Base-by-base conservation (phyloP, 2,888 invertebrate genomes). In the Folsomia candida region DNA sequence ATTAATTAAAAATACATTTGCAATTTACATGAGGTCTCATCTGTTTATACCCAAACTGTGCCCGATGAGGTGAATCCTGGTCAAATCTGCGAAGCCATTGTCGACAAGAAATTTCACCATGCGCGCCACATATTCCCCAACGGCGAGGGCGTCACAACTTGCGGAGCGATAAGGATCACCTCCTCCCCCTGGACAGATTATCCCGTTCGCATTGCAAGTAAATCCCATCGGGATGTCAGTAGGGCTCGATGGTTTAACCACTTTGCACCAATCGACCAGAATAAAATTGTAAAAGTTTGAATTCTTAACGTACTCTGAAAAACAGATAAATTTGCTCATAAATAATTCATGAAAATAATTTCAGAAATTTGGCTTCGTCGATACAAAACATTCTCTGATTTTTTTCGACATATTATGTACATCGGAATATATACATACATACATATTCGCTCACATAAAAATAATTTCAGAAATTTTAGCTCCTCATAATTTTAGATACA, bases 41-140 rank as follows among this genome's bases (percentile, higher is more conserved):
- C n/a, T n/a, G n/a, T n/a, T n/a, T n/a, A n/a, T 22, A 57, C 57
- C 57, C 20, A 57, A 22, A n/a, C 57, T 57, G 57, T 57, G 57
- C 4, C 57, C 57, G 6, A 22, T 57, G 4, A 57, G n/a, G 57
- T 57, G 57, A n/a, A 57, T 20, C 22, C 4, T 57, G 4, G 6
- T n/a, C 6, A 9, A 6, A 4, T 9, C 6, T 4, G 24, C 57
- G n/a, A 20, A 57, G 24, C n/a, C 57, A 6, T 20, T 20, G 57
- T 57, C 22, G n/a, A 57, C n/a, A 22, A 57, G 57, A 4, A 57
- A 9, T 57, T n/a, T 20, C n/a, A 57, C 4, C 9, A 57, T 9
- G 6, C n/a, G 9, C 22, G 57, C 57, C 6, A 22, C 6, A 22
- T 57, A 57, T n/a, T 57, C n/a, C 22, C 57, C 57, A 57, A 57